Percentiles rank a stretch among this genome's conserved stretches.
Conservation (phyloP, 1,140 invertebrate genomes). For the Micrasema minimum region DNA sequence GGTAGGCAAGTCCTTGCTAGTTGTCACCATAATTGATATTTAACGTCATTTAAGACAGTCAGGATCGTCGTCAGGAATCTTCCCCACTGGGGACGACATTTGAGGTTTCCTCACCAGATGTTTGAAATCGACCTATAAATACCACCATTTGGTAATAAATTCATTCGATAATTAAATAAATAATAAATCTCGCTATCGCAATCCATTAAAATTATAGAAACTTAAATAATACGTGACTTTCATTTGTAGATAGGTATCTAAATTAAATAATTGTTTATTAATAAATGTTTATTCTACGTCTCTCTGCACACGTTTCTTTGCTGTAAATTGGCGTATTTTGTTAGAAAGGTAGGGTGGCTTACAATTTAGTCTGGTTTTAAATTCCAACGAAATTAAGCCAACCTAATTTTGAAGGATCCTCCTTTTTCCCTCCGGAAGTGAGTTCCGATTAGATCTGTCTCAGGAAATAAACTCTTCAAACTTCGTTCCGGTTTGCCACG, state of each 20-base stretch:
- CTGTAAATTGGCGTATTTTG: background rate
- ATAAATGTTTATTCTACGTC: too few species aligned
- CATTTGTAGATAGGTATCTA: too few species aligned
- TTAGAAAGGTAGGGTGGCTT: too few species aligned
- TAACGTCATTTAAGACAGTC: conserved; percentile 49
- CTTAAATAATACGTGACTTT: too few species aligned
- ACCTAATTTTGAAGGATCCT: conserved; percentile 4
- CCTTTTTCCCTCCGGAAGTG: conserved; percentile 28
- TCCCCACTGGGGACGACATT: conserved; percentile 25
- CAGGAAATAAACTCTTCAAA: conserved; percentile 37
- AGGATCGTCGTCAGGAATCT: conserved; percentile 20
- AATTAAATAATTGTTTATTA: too few species aligned
- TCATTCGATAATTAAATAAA: too few species aligned
- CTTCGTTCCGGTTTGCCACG: too few species aligned
- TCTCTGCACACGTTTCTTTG: background rate
- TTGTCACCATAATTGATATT: conserved; percentile 52
- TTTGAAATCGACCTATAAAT: conserved; percentile 38
- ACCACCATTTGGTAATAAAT: conserved; percentile 7
- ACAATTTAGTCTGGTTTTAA: background rate
- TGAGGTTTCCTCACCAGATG: conserved; percentile 35
- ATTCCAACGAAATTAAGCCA: conserved; percentile 4
- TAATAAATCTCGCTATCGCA: too few species aligned
- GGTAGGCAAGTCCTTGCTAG: conserved; percentile 13
- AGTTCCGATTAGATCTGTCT: conserved; percentile 35
- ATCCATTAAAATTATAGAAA: too few species aligned